Percentiles rank a stretch among this genome's conserved stretches.
phyloP scores from a whole-genome alignment of 2,888 invertebrate species.

The Tetheella fluctuosa region DNA sequence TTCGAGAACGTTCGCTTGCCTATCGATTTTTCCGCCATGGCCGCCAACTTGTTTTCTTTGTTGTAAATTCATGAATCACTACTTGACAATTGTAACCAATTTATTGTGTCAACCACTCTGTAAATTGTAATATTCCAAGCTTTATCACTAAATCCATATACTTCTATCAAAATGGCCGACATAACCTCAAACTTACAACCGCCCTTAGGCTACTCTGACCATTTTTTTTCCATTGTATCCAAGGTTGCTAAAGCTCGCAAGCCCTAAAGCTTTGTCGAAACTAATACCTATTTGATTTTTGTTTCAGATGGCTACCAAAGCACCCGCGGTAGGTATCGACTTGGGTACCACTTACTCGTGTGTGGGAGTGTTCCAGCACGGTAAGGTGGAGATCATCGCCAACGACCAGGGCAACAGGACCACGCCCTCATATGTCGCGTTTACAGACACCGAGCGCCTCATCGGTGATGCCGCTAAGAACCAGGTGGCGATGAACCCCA shows the following conservation, averaged over 20 bases:
- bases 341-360: constrained; percentile 98
- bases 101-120: background rate
- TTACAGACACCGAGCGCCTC: constrained; percentile 92
- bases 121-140: background rate
- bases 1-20: constrained; percentile 66
- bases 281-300: constrained; percentile 29
- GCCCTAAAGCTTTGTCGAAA: background rate
- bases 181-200: background rate
- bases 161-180: constrained; percentile 10
- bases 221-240: background rate
- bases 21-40: constrained; percentile 58
- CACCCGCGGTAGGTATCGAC: constrained; percentile 97
- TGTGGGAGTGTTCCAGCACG: constrained; percentile 96
- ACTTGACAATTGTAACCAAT: constrained; percentile 17
- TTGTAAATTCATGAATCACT: constrained; percentile 14
- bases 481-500: constrained; percentile 94
- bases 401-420: constrained; percentile 96
- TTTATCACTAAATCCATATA: background rate
- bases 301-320: constrained; percentile 86
- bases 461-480: constrained; percentile 94
- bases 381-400: constrained; percentile 95
- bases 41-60: constrained; percentile 39
- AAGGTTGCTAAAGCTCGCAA: too few relatives aligned
- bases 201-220: too few relatives aligned
- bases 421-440: constrained; percentile 93